These are phyloP conservation scores for Thamnaconus septentrionalis DNA, from an alignment of 2,113 vertebrate genomes.

Conservation along the genomic window DNA sequence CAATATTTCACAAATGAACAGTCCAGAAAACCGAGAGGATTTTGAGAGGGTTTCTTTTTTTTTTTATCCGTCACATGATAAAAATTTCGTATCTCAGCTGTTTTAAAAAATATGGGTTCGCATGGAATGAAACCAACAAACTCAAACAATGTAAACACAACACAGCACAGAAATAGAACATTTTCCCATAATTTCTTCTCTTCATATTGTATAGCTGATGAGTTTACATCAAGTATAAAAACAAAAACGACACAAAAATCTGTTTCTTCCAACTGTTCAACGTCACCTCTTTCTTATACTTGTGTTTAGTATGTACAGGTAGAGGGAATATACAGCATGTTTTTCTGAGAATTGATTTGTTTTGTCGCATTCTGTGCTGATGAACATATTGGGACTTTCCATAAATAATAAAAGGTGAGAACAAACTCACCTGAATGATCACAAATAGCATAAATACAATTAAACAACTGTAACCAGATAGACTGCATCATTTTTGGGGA, in stretches of 20 bases:
- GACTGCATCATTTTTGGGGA: too few species aligned
- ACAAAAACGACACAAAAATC: slow-evolving; percentile 60
- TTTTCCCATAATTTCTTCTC: slow-evolving; percentile 26
- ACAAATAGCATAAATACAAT: slow-evolving; percentile 9
- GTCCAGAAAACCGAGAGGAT: neutral
- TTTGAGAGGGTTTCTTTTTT: slow-evolving; percentile 23
- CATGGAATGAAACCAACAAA: too few species aligned
- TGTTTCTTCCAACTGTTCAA: slow-evolving; percentile 72
- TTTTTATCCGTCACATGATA: slow-evolving; percentile 37
- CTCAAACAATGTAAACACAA: slow-evolving; percentile 30
- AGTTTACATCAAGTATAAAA: slow-evolving; percentile 57
- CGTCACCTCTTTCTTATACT: slow-evolving; percentile 69
- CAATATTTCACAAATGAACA: neutral
- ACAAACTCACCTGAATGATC: slow-evolving; percentile 24
- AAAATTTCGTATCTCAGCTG: too few species aligned
- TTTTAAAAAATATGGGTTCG: too few species aligned
- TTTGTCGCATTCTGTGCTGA: slow-evolving; percentile 25
- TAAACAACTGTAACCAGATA: neutral
- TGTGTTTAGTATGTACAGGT: slow-evolving; percentile 60
- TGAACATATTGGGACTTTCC: neutral
- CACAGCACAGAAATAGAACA: slow-evolving; percentile 44
- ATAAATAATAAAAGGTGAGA: neutral
- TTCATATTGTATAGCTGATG: slow-evolving; percentile 54
- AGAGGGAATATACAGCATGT: slow-evolving; percentile 10
- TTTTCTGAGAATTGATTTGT: slow-evolving; percentile 22